These are phyloP conservation scores for Sebastes jordani DNA, from an alignment of 2,797 vertebrate species.

Conservation along the genomic window DNA sequence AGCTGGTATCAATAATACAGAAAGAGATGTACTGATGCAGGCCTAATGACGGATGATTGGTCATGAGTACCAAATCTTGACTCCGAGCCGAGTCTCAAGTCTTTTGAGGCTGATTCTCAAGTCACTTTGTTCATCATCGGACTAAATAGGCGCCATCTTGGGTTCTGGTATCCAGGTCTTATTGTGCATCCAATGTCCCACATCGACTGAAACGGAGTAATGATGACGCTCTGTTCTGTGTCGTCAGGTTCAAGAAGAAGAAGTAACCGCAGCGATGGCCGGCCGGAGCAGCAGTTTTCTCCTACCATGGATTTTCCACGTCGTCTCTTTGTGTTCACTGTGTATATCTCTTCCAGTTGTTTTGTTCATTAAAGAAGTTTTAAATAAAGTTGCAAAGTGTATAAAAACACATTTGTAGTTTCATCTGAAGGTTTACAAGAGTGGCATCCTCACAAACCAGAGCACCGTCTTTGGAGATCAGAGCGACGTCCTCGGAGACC, in stretches of 20 bases:
- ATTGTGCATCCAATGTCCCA: too few relatives aligned
- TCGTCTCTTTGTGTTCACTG: neutral
- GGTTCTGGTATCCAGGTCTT: too few relatives aligned
- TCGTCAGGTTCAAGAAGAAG: slow-evolving; percentile 54
- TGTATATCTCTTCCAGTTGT: slow-evolving; percentile 6
- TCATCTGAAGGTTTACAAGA: neutral
- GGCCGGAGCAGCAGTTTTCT: neutral
- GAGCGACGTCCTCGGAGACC: too few relatives aligned
- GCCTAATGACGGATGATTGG: too few relatives aligned
- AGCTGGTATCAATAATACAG: too few relatives aligned
- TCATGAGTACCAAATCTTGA: too few relatives aligned
- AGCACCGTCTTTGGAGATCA: too few relatives aligned
- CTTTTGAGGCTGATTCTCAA: neutral
- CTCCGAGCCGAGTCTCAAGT: too few relatives aligned
- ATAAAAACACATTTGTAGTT: neutral
- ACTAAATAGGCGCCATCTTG: too few relatives aligned
- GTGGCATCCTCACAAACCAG: too few relatives aligned
- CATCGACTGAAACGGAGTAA: neutral
- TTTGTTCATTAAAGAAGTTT: neutral
- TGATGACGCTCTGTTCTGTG: neutral
- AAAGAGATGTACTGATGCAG: too few relatives aligned
- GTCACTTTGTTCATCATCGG: neutral
- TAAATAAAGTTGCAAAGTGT: slow-evolving; percentile 13
- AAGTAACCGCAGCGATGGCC: slow-evolving; percentile 27
- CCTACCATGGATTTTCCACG: neutral